These are phyloP conservation scores for Pectinophora gossypiella DNA, from an alignment of 1,140 invertebrate genomes.

Conservation along the genomic window DNA sequence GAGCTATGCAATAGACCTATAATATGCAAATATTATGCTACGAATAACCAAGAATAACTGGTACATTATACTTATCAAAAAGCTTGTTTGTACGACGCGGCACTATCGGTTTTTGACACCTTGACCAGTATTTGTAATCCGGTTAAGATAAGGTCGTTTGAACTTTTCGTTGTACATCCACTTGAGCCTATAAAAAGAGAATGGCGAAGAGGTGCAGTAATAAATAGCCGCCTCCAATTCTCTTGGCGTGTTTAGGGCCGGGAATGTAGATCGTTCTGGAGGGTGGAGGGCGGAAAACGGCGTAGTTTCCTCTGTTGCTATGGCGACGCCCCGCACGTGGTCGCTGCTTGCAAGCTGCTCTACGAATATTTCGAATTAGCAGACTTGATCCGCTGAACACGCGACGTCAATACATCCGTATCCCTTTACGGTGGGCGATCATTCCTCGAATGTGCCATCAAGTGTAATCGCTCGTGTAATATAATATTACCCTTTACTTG, in stretches of 20 bases:
- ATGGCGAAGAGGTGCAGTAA: not conserved
- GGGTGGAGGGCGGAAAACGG: slow-evolving; percentile 43
- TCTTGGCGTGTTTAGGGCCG: slow-evolving; percentile 16
- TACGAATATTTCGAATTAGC: slow-evolving; percentile 33
- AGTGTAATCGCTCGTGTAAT: slow-evolving; percentile 36
- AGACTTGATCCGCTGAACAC: slow-evolving; percentile 23
- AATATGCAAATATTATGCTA: too few relatives aligned
- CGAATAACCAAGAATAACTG: too few relatives aligned
- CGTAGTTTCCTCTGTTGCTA: slow-evolving; percentile 68
- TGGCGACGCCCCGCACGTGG: slow-evolving; percentile 64
- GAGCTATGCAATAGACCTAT: too few relatives aligned
- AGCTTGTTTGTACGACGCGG: too few relatives aligned
- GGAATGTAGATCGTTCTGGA: slow-evolving; percentile 16
- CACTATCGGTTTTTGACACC: not conserved
- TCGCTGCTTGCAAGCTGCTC: slow-evolving; percentile 27
- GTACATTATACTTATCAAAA: too few relatives aligned
- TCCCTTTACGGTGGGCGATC: slow-evolving; percentile 32
- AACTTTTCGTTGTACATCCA: not conserved
- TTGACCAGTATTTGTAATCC: not conserved
- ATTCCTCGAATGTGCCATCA: slow-evolving; percentile 30
- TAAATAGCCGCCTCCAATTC: not conserved
- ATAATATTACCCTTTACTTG: slow-evolving; percentile 13
- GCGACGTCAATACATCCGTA: slow-evolving; percentile 30
- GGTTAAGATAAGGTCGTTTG: not conserved
- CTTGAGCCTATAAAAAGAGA: not conserved